These are phyloP conservation scores for Dipodomys stephensi DNA, from an alignment of 2,113 vertebrate genomes.

Conservation along the genomic window DNA sequence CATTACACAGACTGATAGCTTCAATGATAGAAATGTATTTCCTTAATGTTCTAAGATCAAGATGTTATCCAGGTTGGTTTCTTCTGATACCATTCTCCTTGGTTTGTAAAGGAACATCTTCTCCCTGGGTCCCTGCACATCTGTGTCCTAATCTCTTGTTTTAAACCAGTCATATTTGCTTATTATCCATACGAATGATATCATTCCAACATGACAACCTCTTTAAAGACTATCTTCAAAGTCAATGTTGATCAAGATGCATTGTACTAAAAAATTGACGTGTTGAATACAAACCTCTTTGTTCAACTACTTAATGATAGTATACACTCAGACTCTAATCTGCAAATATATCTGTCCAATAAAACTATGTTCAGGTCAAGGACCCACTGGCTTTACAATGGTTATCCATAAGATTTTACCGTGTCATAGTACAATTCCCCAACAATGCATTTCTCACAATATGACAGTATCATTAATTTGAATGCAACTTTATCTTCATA, in stretches of 20 bases:
- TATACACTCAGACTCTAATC: not conserved
- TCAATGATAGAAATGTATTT: not conserved
- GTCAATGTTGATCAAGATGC: no score
- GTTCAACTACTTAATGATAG: no score
- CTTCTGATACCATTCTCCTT: not conserved
- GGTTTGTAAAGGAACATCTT: not conserved
- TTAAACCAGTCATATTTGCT: not conserved
- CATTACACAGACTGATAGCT: not conserved
- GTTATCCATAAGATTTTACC: not conserved
- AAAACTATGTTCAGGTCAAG: not conserved
- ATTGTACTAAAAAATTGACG: no score
- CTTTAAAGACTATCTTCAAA: not conserved
- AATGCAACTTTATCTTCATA: not conserved
- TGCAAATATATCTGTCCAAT: not conserved
- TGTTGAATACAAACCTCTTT: no score
- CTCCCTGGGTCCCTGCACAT: not conserved
- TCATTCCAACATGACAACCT: not conserved
- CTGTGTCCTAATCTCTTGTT: not conserved
- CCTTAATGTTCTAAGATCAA: not conserved
- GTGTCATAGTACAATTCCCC: no score
- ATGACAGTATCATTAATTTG: not conserved
- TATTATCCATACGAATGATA: not conserved
- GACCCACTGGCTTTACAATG: rapidly evolving
- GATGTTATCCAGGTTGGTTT: not conserved
- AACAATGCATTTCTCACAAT: not conserved